Percentiles rank a stretch among this genome's conserved stretches.
These are phyloP conservation scores for Drosophila testacea DNA, from an alignment of 2,888 invertebrate genomes.

Conservation along the genomic window DNA sequence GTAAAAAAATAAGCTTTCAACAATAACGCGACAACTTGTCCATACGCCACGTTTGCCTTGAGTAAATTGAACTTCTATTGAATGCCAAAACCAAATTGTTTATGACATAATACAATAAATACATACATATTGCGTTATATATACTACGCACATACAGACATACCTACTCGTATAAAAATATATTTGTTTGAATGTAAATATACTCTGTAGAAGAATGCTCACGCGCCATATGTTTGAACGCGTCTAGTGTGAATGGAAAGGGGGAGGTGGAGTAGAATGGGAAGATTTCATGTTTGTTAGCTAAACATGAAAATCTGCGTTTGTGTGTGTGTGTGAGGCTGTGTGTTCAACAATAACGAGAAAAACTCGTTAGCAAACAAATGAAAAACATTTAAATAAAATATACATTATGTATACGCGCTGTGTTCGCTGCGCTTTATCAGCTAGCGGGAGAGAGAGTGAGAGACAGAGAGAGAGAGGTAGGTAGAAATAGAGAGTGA, in stretches of 20 bases:
- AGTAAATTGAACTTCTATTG: conserved; percentile 59
- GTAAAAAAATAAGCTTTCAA: conserved; percentile 41
- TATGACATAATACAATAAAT: conserved; percentile 70
- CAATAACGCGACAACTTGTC: conserved; percentile 36
- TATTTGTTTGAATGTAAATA: conserved; percentile 14
- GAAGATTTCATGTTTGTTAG: conserved; percentile 18
- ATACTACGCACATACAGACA: conserved; percentile 1
- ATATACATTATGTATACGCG: conserved; percentile 72
- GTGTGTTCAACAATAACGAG: conserved; percentile 57
- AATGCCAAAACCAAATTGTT: conserved; percentile 60
- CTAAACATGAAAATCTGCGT: conserved; percentile 40
- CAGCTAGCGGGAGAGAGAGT: conserved; percentile 44
- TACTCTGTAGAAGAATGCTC: conserved; percentile 28
- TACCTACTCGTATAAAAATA: neutral
- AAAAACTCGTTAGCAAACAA: conserved; percentile 75
- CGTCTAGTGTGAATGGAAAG: conserved; percentile 7
- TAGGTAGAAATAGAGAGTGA: conserved; percentile 40
- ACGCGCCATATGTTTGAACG: conserved; percentile 62
- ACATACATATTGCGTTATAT: conserved; percentile 3
- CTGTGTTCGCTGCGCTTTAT: conserved; percentile 70
- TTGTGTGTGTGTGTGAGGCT: conserved; percentile 6
- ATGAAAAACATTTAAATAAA: conserved; percentile 66
- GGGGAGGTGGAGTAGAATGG: neutral
- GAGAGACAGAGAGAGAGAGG: conserved; percentile 18
- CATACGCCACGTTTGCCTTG: conserved; percentile 59